A percentile compares a stretch with the other conserved stretches of the same genome.
These are phyloP conservation scores for Porites cylindrica DNA, from an alignment of 92 coral and sea anemone genomes.

Conservation along the genomic window DNA sequence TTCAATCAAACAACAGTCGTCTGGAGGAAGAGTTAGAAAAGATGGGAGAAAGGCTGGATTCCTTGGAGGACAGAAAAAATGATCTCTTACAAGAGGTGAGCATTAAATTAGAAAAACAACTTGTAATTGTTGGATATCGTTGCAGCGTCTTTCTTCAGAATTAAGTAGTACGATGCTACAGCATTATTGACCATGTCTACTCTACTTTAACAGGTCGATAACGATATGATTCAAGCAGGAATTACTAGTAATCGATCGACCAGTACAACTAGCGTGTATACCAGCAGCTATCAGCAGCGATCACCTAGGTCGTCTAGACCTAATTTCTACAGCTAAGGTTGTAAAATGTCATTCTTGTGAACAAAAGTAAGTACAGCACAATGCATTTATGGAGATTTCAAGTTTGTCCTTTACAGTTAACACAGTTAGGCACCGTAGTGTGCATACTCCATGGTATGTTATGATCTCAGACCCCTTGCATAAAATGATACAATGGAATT, in stretches of 20 bases:
- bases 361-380: not conserved
- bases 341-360: not conserved
- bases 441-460: no score
- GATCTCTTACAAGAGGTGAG: constrained; percentile 35
- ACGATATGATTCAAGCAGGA: not conserved
- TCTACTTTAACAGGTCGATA: constrained; percentile 11
- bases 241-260: not conserved
- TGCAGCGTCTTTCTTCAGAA: not conserved
- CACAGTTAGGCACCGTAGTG: no score
- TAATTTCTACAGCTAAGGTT: constrained; percentile 12
- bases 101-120: not conserved
- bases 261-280: constrained; percentile 19
- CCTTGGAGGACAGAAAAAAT: constrained; percentile 66
- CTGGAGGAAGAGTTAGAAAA: constrained; percentile 81
- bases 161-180: not conserved
- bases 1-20: constrained; percentile 76
- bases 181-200: not conserved
- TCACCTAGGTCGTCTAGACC: not conserved
- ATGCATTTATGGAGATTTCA: no score
- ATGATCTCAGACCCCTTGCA: no score
- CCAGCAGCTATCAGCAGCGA: not conserved
- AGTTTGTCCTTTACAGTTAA: no score
- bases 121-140: not conserved
- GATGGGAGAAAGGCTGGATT: constrained; percentile 64
- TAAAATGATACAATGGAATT: no score